These are phyloP conservation scores for Lepidocyrtoides sp. DNA, from an alignment of 2,888 invertebrate genomes.

Conservation along the genomic window DNA sequence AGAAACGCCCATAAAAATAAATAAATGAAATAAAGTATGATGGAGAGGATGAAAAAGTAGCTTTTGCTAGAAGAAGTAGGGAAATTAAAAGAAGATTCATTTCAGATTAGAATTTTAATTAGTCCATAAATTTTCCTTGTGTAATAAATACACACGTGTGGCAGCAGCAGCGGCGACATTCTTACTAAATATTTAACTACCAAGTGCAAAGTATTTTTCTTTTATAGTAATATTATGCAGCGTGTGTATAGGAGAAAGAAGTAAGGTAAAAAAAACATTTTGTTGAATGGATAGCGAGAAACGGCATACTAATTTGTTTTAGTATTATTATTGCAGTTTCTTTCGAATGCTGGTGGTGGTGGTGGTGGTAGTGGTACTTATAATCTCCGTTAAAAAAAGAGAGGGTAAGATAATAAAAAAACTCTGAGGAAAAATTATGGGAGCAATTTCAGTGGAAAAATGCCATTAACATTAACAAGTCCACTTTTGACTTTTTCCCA, in stretches of 20 bases:
- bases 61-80: background rate
- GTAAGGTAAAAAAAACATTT: no score
- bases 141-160: slow-evolving; percentile 48
- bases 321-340: background rate
- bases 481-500: slow-evolving; percentile 60
- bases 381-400: background rate
- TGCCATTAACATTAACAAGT: slow-evolving; percentile 73
- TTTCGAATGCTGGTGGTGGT: background rate
- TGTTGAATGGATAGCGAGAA: slow-evolving; percentile 63
- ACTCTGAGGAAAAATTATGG: slow-evolving; percentile 51
- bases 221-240: no score
- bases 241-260: no score
- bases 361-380: no score
- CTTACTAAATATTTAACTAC: slow-evolving; percentile 10
- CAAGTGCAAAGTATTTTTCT: no score
- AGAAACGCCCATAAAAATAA: slow-evolving; percentile 12
- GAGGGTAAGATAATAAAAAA: background rate
- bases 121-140: slow-evolving; percentile 80
- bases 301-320: slow-evolving; percentile 39
- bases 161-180: background rate
- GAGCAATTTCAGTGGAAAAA: slow-evolving; percentile 65
- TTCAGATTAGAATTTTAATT: slow-evolving; percentile 82
- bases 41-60: background rate
- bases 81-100: slow-evolving; percentile 70
- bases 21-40: background rate